phyloP scores from a whole-genome alignment of 2,113 vertebrate species.

The Cygnus atratus region DNA sequence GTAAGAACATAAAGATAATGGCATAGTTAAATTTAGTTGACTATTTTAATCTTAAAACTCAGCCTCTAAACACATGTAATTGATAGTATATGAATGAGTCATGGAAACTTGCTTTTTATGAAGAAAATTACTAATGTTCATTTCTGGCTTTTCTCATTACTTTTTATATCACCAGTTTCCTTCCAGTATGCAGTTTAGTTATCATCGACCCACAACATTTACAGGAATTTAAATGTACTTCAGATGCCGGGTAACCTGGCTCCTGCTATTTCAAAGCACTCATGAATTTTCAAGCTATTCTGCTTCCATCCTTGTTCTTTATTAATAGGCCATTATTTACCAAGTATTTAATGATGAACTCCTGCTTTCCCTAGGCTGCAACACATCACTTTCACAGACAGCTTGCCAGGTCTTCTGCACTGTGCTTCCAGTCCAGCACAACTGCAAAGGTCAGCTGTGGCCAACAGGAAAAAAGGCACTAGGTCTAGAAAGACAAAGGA shows the following conservation, averaged over 20 bases:
- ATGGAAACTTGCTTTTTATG: constrained; percentile 54
- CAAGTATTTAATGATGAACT: background rate
- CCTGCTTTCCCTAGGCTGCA: background rate
- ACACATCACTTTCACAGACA: background rate
- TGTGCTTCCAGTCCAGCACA: background rate
- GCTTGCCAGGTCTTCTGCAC: background rate
- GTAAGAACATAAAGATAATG: constrained; percentile 4
- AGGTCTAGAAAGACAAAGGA: background rate
- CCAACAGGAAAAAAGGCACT: background rate
- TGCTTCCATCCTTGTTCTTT: background rate
- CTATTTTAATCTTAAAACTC: constrained; percentile 50
- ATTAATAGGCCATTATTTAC: background rate
- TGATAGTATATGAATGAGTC: constrained; percentile 36
- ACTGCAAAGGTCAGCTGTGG: background rate
- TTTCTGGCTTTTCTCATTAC: constrained; percentile 21
- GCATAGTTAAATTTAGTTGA: constrained; percentile 51
- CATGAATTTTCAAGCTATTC: background rate
- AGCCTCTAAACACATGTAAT: constrained; percentile 26
- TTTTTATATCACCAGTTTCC: constrained; percentile 35
- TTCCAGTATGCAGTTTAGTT: background rate
- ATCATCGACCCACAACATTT: constrained; percentile 4
- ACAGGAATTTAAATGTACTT: background rate
- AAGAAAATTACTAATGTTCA: constrained; percentile 51
- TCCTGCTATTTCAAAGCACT: background rate
- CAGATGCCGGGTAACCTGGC: background rate